Evolutionary conservation across 2,888 invertebrate species (phyloP), one percentile per base, ranked within the genome.

Genomic region (Andrena chrysosceles): DNA sequence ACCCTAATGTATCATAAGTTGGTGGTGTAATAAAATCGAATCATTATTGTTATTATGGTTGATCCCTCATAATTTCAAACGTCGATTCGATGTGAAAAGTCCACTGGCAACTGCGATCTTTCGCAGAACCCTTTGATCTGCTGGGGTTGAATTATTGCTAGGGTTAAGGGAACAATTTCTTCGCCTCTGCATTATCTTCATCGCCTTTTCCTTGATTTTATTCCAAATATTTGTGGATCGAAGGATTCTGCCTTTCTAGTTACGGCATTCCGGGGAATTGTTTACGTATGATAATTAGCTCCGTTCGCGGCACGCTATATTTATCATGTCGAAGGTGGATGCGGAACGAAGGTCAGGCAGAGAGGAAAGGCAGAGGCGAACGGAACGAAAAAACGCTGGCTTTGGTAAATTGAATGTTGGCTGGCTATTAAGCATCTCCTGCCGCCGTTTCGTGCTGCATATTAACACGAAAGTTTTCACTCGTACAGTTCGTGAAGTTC

Each of bases 381-480:
- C 56, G 80, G 78, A 83, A 72, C 54, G 48, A 74, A 86, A 77
- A 82, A 77, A 70, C 13, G 33, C 56, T 52, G 68, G 64, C 68
- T 60, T 56, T 10, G 8, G 79, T 54, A 62, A 78, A 85, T 89
- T 84, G 88, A 87, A 85, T 88, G 86, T 78, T 86, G 54, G 76
- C 52, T 76, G 72, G 74, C 81, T 85, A 80, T 87, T 86, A 85
- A 85, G 73, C 79, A 75, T 70, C 75, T 67, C 79, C 75, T 73
- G 60, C 74, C 74, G 63, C 77, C 68, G 70, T 62, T 67, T 80
- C 66, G 54, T 72, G 81, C 81, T 72, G 71, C 86, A 42, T 83
- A 88, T 89, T 84, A 86, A 85, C 83, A 80, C 81, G 78, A 79
- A 66, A 74, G 69, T 85, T 86, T 87, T 83, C 81, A 85, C 87